phyloP scores from a whole-genome alignment of 2,888 invertebrate genomes.

The Yponomeuta evonymella region DNA sequence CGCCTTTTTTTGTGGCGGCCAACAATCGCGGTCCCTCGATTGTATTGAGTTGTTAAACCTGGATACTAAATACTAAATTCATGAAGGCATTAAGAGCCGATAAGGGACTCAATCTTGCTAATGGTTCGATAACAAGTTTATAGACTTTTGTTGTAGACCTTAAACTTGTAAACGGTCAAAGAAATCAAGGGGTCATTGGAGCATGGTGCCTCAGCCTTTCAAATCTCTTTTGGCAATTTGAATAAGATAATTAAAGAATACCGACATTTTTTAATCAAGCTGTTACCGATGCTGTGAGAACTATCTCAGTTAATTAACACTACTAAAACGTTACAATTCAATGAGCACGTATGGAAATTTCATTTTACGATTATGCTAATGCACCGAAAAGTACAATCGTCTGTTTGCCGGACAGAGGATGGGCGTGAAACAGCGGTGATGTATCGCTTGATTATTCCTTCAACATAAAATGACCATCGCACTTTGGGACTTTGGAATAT shows the following conservation, averaged over 20 bases:
- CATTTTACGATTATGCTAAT: neutral
- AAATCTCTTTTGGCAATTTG: neutral
- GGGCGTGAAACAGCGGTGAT: constrained; percentile 45
- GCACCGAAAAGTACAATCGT: constrained; percentile 31
- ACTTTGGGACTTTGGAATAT: constrained; percentile 22
- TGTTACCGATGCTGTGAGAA: constrained; percentile 8
- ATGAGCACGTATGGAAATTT: constrained; percentile 5
- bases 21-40: neutral
- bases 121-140: constrained; percentile 9
- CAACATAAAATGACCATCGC: constrained; percentile 33
- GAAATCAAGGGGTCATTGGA: neutral
- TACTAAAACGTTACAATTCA: neutral
- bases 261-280: neutral
- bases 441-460: constrained; percentile 38
- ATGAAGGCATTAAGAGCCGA: neutral
- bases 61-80: neutral
- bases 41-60: neutral
- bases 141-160: constrained; percentile 6
- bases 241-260: neutral
- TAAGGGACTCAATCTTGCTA: neutral
- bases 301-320: constrained; percentile 8
- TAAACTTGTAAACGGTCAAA: neutral
- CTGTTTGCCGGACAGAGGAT: constrained; percentile 28
- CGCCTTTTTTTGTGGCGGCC: neutral
- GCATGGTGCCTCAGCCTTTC: neutral